A percentile compares a stretch with the other conserved stretches of the same genome.
Evolutionary conservation across 1,140 invertebrate species (phyloP).

Genomic region (Heterodera carotae): DNA sequence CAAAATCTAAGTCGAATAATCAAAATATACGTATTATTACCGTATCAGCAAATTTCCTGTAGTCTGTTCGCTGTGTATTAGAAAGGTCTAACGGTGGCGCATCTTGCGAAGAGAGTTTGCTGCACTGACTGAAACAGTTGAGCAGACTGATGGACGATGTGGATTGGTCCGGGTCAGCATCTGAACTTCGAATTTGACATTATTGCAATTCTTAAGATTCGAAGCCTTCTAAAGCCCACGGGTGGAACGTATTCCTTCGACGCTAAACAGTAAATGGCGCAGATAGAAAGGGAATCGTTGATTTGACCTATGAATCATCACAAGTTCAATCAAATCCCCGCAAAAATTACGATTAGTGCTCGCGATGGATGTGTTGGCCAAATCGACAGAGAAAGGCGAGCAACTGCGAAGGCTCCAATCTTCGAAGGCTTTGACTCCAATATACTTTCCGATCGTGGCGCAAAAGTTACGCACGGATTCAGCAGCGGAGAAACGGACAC

Average conservation of each 20-base stretch:
- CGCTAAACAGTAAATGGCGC: too few species aligned
- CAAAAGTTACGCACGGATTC: conserved; percentile 14
- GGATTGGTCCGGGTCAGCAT: not conserved
- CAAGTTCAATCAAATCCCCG: too few species aligned
- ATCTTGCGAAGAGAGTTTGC: not conserved
- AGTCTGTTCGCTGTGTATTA: not conserved
- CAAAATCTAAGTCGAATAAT: too few species aligned
- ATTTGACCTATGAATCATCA: too few species aligned
- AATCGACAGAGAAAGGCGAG: not conserved
- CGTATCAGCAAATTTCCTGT: not conserved
- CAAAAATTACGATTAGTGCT: not conserved
- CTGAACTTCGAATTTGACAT: not conserved
- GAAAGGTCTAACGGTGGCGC: not conserved
- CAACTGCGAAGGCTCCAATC: conserved; percentile 2
- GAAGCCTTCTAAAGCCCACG: too few species aligned
- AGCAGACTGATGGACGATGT: not conserved
- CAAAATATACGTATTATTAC: not conserved
- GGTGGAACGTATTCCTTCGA: too few species aligned
- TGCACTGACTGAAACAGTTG: not conserved
- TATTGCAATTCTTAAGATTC: too few species aligned
- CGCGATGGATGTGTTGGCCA: not conserved
- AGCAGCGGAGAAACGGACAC: conserved; percentile 4
- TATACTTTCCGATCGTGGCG: conserved; percentile 9
- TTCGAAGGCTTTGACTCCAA: conserved; percentile 22
- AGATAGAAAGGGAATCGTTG: too few species aligned